Conservation (phyloP, 2,113 vertebrate species). For the Miniopterus natalensis region DNA sequence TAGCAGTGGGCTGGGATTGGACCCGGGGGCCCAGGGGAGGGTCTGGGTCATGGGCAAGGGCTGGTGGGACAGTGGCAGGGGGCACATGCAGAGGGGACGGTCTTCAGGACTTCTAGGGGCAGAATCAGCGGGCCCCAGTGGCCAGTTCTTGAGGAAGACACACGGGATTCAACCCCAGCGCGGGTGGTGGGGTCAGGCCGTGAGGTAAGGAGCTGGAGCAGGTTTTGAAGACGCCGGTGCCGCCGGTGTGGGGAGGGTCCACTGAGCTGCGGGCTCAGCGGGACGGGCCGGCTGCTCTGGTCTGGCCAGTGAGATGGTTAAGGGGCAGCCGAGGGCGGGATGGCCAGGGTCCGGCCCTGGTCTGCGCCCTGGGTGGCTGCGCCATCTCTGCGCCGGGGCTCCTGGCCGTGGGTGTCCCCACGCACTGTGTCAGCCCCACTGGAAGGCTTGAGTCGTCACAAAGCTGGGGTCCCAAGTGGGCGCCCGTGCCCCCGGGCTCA, state of each 20-base stretch:
- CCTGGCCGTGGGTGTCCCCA: too few species aligned
- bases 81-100: rapidly evolving
- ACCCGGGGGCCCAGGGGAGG: too few species aligned
- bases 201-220: background rate
- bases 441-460: background rate
- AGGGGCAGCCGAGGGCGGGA: background rate
- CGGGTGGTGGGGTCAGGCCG: rapidly evolving
- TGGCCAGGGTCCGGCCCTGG: rapidly evolving
- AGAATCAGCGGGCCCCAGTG: background rate
- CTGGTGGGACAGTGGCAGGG: background rate
- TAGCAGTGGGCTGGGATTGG: rapidly evolving
- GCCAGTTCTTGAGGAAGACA: background rate
- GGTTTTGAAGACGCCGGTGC: rapidly evolving
- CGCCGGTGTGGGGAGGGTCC: rapidly evolving
- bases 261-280: rapidly evolving
- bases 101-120: background rate
- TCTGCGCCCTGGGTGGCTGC: rapidly evolving
- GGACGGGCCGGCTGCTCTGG: too few species aligned
- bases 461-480: background rate
- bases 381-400: background rate
- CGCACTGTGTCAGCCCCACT: background rate
- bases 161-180: background rate
- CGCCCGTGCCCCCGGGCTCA: rapidly evolving
- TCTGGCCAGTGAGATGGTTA: rapidly evolving
- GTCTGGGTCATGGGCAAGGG: background rate